Evolutionary conservation across 2,113 vertebrate genomes (phyloP), one percentile per base, ranked within the genome.

Genomic region (Picathartes gymnocephalus): DNA sequence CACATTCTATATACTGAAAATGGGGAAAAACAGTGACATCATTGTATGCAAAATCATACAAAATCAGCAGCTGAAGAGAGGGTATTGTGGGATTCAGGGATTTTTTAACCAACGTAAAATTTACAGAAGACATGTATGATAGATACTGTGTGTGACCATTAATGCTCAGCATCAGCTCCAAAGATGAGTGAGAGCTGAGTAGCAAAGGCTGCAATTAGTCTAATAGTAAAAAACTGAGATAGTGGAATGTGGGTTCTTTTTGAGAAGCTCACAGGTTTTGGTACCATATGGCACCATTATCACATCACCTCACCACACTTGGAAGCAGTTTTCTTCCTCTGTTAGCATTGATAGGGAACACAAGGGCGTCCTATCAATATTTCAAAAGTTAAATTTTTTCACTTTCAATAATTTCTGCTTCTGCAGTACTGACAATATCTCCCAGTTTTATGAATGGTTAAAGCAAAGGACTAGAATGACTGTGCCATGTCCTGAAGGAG

Each of bases 81-180:
- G 16, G 10, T n/a, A n/a, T 24, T 1, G 12, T 56, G 7, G 5
- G 37, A 80, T 33, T 69, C 23, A 37, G 3, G 0, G 13, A 7
- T 21, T 78, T 70, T 79, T 74, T 80, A 16, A 65, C 19, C 7
- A 7, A 25, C 9, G 51, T 9, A 80, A 86, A 71, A 68, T 82
- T 54, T 80, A 31, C n/a, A 57, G 71, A 82, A 82, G 53, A 45
- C 28, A 45, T 4, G 8, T 35, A 68, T 0, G 6, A n/a, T n/a
- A n/a, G 39, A 80, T 45, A n/a, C 7, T 1, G 0, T 57, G 18
- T 30, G 33, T 25, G 45, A 65, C 22, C 28, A 22, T 14, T 76
- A 86, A 61, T 50, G 90, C n/a, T 45, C 35, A 60, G 40, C 61
- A 90, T 50, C 15, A 68, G 16, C 35, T 73, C 45, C 31, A 51